phyloP scores from a whole-genome alignment of 2,797 vertebrate genomes.

The Smutsia temminckii region DNA sequence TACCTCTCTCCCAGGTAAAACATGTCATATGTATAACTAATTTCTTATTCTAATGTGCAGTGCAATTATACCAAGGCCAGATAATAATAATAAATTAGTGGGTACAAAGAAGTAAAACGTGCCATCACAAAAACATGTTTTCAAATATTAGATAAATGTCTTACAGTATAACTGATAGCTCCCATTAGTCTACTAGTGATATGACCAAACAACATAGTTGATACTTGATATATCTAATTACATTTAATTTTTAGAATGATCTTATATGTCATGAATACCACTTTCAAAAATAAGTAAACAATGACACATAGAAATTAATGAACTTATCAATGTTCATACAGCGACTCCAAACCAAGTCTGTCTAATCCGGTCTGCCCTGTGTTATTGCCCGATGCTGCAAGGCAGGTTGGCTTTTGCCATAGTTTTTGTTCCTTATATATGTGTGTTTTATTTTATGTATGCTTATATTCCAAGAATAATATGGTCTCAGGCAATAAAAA shows the following conservation, averaged over 20 bases:
- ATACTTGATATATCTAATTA: neutral
- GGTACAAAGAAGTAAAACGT: neutral
- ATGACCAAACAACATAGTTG: neutral
- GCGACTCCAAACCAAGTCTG: neutral
- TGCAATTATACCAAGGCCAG: neutral
- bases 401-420: neutral
- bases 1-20: neutral
- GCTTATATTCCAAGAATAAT: neutral
- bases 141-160: neutral
- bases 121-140: neutral
- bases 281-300: neutral
- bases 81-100: neutral
- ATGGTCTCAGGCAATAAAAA: neutral
- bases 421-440: neutral
- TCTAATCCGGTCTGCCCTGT: neutral
- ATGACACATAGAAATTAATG: neutral
- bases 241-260: neutral
- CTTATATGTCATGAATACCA: neutral
- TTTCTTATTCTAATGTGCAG: neutral
- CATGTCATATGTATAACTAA: neutral
- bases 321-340: neutral
- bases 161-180: neutral
- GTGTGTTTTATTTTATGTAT: neutral
- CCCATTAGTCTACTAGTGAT: neutral
- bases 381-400: neutral